Base-by-base conservation (phyloP, 2,113 vertebrate species). In the Muntiacus muntjak region DNA sequence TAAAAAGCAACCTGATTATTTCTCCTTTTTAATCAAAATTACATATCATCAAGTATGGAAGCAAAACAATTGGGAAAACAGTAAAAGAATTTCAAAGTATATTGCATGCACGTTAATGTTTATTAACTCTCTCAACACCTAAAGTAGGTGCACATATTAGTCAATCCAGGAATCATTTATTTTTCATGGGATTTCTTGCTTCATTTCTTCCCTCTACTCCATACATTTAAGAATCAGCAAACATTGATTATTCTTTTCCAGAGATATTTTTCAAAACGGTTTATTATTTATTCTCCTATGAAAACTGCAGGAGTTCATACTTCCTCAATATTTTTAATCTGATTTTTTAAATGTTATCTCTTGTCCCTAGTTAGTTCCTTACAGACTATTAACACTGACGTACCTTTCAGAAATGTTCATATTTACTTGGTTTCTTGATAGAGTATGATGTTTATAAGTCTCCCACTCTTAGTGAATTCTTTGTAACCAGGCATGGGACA, bases 1-100 rank as follows among this genome's bases (percentile, higher is more conserved):
- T 40, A 97, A 50, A 97, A 98, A 98, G 97, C 87, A 98, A 98
- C 90, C 60, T 97, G 98, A 98, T 98, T 98, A 97, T 98, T 98
- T 95, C 90, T 98, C 62, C 71, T 12, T 96, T 78, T 85, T 97
- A 98, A 98, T 94, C 95, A 97, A 97, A 98, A 97, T 91, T 96
- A 97, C 40, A 67, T 96, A 98, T 91, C 57, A 96, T 96, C 67
- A 90, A 95, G 47, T 95, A 96, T 71, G 71, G n/a, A 91, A 94
- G 86, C 36, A 90, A 92, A 92, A 98, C 58, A 26, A 82, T 95
- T 98, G 89, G 57, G 10, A 62, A 94, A 95, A 81, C 2, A 33
- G 76, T 13, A 81, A 11, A 47, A 54, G 92, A 67, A 97, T 89
- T 97, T 96, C 95, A 71, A 96, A 94, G 17, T 95, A 71, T 67